Percentiles rank a stretch among this genome's conserved stretches.
These are phyloP conservation scores for Calonectris borealis DNA, from an alignment of 2,113 vertebrate species.

Conservation along the genomic window DNA sequence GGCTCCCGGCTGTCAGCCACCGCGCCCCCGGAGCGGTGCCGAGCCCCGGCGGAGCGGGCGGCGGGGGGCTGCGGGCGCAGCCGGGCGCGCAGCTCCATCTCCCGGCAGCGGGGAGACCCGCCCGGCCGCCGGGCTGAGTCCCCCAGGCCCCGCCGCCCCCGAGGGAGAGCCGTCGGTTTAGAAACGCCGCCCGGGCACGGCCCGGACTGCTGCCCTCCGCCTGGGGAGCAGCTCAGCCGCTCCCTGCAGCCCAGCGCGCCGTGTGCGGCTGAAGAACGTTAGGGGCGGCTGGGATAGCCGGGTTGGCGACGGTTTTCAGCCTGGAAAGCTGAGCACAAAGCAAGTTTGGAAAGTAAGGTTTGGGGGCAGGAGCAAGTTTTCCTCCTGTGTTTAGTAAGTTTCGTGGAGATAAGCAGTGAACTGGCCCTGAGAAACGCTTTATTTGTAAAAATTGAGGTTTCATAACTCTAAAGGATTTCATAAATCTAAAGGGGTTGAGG, in stretches of 20 bases:
- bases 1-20: neutral
- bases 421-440: neutral
- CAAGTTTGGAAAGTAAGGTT: neutral
- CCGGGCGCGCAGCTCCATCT: conserved; percentile 68
- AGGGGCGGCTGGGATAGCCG: accelerated
- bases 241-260: neutral
- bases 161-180: too few species aligned
- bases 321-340: neutral
- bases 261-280: accelerated
- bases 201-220: accelerated
- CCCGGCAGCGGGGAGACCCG: neutral
- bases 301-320: accelerated
- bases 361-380: neutral
- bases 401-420: neutral
- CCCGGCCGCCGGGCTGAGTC: neutral
- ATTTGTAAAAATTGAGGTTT: neutral
- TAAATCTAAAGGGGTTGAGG: neutral
- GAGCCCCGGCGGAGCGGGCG: neutral
- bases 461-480: neutral
- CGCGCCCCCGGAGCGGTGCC: neutral
- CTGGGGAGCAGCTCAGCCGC: accelerated
- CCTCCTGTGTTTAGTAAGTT: accelerated
- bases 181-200: too few species aligned
- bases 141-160: neutral
- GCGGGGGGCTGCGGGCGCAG: neutral